Conservation (phyloP, 2,888 invertebrate species). For the Trachelus iudaicus region DNA sequence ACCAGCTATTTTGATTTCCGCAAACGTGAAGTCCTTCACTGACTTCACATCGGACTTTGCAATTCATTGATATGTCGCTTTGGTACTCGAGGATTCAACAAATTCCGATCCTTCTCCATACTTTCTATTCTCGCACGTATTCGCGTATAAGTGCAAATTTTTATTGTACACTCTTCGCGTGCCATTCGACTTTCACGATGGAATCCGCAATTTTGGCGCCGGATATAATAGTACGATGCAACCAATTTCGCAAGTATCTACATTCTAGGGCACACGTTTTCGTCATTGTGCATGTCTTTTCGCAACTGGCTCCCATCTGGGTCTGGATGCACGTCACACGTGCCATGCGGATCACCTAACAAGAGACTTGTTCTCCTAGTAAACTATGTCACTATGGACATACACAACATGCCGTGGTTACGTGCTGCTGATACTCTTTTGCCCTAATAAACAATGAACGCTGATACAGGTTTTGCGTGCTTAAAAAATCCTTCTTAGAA, state of each 20-base stretch:
- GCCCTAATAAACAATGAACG: constrained; percentile 20
- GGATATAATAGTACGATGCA: background rate
- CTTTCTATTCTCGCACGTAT: background rate
- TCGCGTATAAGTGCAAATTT: background rate
- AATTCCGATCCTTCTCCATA: background rate
- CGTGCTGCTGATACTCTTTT: background rate
- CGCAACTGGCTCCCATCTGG: constrained; percentile 28
- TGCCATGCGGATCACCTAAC: background rate
- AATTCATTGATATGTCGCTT: background rate
- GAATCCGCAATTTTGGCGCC: background rate
- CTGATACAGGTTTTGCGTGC: background rate
- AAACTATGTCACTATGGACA: background rate
- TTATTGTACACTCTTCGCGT: background rate
- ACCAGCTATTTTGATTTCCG: background rate
- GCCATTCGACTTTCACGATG: background rate
- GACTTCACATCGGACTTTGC: background rate
- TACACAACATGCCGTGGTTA: background rate
- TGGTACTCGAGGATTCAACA: background rate
- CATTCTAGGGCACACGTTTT: constrained; percentile 46
- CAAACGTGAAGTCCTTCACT: background rate
- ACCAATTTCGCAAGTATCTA: constrained; percentile 29
- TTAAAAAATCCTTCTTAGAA: background rate
- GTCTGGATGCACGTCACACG: constrained; percentile 21
- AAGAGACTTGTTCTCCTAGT: background rate
- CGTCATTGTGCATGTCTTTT: constrained; percentile 35